Evolutionary conservation across 2,113 vertebrate species (phyloP).

Genomic region (Psammodynastes pulverulentus): DNA sequence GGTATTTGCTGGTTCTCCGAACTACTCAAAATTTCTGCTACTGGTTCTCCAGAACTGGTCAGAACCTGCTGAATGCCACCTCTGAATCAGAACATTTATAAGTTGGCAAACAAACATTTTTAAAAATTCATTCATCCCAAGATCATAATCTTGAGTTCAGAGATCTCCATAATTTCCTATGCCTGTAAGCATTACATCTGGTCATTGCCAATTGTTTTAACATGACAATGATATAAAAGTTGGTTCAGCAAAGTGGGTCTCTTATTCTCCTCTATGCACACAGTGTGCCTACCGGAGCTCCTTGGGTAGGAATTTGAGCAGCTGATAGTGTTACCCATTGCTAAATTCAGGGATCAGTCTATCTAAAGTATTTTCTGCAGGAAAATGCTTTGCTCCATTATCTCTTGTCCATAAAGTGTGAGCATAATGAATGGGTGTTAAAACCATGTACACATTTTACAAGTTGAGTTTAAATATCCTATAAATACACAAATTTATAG

Average conservation of each 20-base stretch:
- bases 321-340: not conserved
- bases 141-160: not conserved
- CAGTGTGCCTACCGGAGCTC: not conserved
- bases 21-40: too few relatives aligned
- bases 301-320: not conserved
- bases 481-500: constrained; percentile 22
- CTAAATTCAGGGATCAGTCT: not conserved
- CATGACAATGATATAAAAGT: not conserved
- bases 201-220: not conserved
- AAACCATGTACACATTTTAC: constrained; percentile 26
- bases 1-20: too few relatives aligned
- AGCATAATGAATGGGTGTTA: constrained; percentile 26
- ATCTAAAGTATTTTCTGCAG: not conserved
- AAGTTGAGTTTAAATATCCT: not conserved
- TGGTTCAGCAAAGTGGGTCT: not conserved
- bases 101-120: not conserved
- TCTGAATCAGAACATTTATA: too few relatives aligned
- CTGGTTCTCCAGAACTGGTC: too few relatives aligned
- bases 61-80: too few relatives aligned
- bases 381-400: constrained; percentile 13
- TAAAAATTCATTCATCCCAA: not conserved
- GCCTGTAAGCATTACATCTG: not conserved
- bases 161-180: not conserved
- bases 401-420: constrained; percentile 24
- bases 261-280: too few relatives aligned